Base-by-base conservation (phyloP, 2,797 vertebrate genomes). In the Tarsius wallacei region DNA sequence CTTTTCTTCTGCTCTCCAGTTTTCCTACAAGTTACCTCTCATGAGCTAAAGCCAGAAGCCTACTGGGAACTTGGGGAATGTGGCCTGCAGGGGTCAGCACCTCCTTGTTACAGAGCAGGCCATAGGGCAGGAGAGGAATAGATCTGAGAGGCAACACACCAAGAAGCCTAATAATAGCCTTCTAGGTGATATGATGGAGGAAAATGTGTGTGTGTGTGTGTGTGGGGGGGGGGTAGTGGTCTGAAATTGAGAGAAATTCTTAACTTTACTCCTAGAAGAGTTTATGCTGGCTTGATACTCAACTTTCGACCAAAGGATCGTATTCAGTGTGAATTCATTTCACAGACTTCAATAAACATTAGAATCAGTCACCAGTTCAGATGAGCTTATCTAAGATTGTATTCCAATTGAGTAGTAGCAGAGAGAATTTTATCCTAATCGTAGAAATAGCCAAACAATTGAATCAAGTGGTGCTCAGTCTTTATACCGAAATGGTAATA, bases 291-390 rank as follows among this genome's bases (percentile, higher is more conserved):
- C 73, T 66, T 92, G 64, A 93, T 94, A 49, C 28, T 97, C 81
- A 90, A 28, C 21, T 86, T 96, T 96, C 73, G 93, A 97, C 57
- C 42, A 96, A 95, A 88, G 63, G 93, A 92, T 96, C 93, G 90
- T 94, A 89, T 96, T 97, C 70, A 93, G 68, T 36, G 49, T 96
- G 85, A 97, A 97, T 97, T 97, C 55, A 97, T 98, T 98, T 96
- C 73, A 96, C 94, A 97, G 93, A 95, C 93, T 91, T 97, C 94
- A 96, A 88, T 94, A 98, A 97, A 97, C 85, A 93, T 93, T 91
- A 96, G 70, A 91, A 53, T 96, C 77, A 94, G 83, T 61, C 61
- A 73, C 85, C 28, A 83, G 31, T 94, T 96, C 73, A 92, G 21
- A 95, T 86, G 81, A 78, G 78, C 81, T 98, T 97, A 96, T 96